Evolutionary conservation across 2,888 invertebrate genomes (phyloP).

Genomic region (Melanargia galathea): DNA sequence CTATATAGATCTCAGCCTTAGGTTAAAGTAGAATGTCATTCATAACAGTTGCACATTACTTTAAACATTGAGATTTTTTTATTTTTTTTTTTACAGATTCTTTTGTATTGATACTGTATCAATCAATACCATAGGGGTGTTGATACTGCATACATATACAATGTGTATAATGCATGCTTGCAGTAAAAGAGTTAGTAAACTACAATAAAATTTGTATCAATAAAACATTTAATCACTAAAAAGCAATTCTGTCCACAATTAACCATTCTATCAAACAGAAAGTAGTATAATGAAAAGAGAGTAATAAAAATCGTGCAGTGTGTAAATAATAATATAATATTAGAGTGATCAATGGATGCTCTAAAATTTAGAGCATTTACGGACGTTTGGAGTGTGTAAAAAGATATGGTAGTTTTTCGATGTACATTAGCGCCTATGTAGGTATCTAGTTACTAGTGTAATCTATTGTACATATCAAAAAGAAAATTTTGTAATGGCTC

Average conservation of each 20-base stretch:
- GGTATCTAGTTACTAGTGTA: conserved; percentile 48
- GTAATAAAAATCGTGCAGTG: not conserved
- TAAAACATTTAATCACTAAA: too few species aligned
- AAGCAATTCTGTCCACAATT: not conserved
- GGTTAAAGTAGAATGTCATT: too few species aligned
- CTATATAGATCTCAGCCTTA: too few species aligned
- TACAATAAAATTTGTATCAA: too few species aligned
- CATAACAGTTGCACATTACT: too few species aligned
- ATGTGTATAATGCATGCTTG: too few species aligned
- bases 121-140: too few species aligned
- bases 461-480: conserved; percentile 75
- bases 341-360: conserved; percentile 50
- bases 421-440: conserved; percentile 61
- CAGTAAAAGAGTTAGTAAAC: too few species aligned
- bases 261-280: not conserved
- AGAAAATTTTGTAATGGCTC: conserved; percentile 51
- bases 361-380: conserved; percentile 74
- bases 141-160: too few species aligned
- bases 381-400: conserved; percentile 50
- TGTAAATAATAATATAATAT: conserved; percentile 42
- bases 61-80: too few species aligned
- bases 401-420: conserved; percentile 48
- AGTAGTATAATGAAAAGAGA: not conserved
- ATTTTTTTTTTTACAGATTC: too few species aligned
- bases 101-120: too few species aligned